These are phyloP conservation scores for Coryphaenoides rupestris DNA, from an alignment of 2,113 vertebrate genomes.

Conservation along the genomic window DNA sequence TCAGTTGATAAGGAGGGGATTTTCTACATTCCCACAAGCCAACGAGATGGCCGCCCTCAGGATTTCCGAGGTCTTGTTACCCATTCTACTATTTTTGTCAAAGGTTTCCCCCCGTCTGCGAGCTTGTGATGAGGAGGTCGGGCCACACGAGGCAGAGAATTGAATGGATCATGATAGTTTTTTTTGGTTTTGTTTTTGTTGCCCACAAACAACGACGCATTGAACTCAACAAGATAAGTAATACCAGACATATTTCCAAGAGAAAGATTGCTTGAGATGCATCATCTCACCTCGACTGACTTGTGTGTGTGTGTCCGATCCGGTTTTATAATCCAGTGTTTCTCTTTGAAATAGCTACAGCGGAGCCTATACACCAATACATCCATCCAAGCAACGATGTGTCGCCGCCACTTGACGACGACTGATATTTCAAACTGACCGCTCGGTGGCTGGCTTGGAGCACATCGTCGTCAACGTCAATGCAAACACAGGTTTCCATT, in stretches of 20 bases:
- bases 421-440: neutral
- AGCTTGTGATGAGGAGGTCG: too few relatives aligned
- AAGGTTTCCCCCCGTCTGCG: too few relatives aligned
- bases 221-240: constrained; percentile 2
- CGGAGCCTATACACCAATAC: too few relatives aligned
- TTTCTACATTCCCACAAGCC: too few relatives aligned
- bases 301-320: constrained; percentile 14
- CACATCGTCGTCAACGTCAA: neutral
- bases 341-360: too few relatives aligned
- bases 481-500: neutral
- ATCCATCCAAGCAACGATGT: too few relatives aligned
- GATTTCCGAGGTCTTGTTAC: too few relatives aligned
- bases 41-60: too few relatives aligned
- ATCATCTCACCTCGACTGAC: constrained; percentile 49
- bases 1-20: too few relatives aligned
- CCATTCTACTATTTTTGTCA: too few relatives aligned
- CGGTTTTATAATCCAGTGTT: neutral
- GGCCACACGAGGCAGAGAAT: too few relatives aligned
- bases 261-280: constrained; percentile 56
- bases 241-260: constrained; percentile 18
- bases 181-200: constrained; percentile 27
- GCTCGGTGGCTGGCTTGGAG: neutral
- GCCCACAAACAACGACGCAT: constrained; percentile 15
- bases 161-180: constrained; percentile 12
- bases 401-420: too few relatives aligned